phyloP scores from a whole-genome alignment of 2,797 vertebrate genomes.

The Siniperca obscura region DNA sequence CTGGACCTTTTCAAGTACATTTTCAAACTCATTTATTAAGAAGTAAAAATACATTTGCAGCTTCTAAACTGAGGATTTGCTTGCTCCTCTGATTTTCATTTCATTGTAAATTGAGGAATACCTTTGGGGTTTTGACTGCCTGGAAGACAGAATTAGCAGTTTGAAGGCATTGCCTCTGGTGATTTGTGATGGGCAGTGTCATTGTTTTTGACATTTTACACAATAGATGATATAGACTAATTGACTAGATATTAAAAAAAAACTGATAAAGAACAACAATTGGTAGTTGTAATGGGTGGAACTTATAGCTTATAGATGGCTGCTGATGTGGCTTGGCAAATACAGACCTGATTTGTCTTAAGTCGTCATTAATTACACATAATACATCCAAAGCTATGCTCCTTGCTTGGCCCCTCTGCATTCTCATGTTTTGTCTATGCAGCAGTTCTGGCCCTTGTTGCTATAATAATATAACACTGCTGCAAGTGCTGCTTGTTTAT shows the following conservation, averaged over 20 bases:
- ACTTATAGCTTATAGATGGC: not conserved
- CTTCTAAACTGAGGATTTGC: not conserved
- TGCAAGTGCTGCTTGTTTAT: constrained; percentile 4
- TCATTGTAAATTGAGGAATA: not conserved
- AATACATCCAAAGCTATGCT: constrained; percentile 6
- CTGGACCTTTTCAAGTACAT: not conserved
- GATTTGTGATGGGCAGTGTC: not conserved
- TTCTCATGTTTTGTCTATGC: constrained; percentile 22
- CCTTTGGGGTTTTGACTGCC: not conserved
- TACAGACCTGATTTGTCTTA: constrained; percentile 3
- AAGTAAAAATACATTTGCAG: not conserved
- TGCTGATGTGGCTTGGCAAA: not conserved
- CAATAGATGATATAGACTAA: not conserved
- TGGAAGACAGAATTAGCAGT: not conserved
- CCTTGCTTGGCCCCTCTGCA: constrained; percentile 1
- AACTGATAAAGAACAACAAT: not conserved
- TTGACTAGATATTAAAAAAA: not conserved
- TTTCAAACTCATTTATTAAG: not conserved
- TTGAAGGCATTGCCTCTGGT: not conserved
- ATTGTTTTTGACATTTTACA: not conserved
- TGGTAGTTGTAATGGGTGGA: not conserved
- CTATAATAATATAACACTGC: not conserved
- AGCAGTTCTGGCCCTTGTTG: not conserved
- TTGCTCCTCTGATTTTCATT: constrained; percentile 6
- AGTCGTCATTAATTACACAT: constrained; percentile 14